Evolutionary conservation across 2,797 vertebrate genomes (phyloP).

Genomic region (Sebastes steindachneri): DNA sequence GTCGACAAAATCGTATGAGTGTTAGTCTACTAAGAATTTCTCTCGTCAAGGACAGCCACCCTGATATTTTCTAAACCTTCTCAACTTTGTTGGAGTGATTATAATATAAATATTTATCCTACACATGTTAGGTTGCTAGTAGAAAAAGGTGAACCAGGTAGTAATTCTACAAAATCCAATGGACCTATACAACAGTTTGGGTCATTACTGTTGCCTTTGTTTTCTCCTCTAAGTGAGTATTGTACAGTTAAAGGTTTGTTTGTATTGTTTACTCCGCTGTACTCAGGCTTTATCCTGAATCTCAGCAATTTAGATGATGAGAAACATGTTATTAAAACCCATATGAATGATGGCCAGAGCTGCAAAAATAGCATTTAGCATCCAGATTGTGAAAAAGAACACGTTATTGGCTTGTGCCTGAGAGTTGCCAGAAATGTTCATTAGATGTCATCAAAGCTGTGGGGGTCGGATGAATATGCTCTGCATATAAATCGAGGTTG

Average conservation of each 20-base stretch:
- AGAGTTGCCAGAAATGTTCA: conserved; percentile 12
- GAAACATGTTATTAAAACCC: not conserved
- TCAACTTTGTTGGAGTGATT: not conserved
- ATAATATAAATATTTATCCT: not conserved
- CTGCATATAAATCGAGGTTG: not conserved
- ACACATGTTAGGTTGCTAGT: too few relatives aligned
- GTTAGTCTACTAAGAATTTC: too few relatives aligned
- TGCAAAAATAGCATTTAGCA: not conserved
- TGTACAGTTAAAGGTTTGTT: not conserved
- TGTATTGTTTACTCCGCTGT: not conserved
- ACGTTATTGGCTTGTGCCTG: not conserved
- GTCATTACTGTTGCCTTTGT: not conserved
- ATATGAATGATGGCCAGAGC: not conserved
- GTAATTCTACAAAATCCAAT: not conserved
- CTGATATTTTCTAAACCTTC: not conserved
- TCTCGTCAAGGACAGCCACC: too few relatives aligned
- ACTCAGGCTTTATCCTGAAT: not conserved
- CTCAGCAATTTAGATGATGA: not conserved
- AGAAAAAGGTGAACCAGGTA: not conserved
- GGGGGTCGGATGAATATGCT: not conserved
- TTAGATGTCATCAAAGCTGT: conserved; percentile 4
- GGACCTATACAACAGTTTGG: not conserved
- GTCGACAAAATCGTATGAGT: too few relatives aligned
- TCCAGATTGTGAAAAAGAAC: not conserved
- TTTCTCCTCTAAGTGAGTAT: not conserved